A percentile compares a stretch with the other conserved stretches of the same genome.
phyloP scores from a whole-genome alignment of 2,888 invertebrate species.

The Tetrapedia diversipes region DNA sequence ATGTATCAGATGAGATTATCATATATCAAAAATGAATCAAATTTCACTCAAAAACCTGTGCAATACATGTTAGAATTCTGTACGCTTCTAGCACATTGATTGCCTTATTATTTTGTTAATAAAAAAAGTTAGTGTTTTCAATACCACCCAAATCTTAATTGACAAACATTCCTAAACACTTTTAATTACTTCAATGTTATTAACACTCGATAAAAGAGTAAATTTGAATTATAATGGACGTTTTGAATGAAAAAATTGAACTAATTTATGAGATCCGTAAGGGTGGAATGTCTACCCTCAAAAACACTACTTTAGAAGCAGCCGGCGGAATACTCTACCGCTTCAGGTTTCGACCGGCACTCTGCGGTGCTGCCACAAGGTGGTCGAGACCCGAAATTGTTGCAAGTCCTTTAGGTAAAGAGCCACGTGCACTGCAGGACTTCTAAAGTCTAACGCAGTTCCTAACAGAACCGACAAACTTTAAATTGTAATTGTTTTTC shows the following conservation, averaged over 20 bases:
- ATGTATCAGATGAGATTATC: background rate
- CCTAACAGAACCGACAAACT: background rate
- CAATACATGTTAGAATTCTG: background rate
- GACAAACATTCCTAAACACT: background rate
- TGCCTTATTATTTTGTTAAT: background rate
- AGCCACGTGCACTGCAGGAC: slow-evolving; percentile 56
- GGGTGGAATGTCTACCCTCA: slow-evolving; percentile 51
- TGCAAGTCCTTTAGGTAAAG: slow-evolving; percentile 41
- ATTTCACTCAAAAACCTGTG: background rate
- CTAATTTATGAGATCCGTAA: slow-evolving; percentile 17
- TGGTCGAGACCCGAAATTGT: slow-evolving; percentile 73
- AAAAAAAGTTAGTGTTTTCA: background rate
- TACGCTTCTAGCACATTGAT: background rate
- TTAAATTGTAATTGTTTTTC: background rate
- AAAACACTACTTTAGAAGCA: slow-evolving; percentile 53
- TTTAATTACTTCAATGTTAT: background rate
- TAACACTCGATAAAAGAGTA: background rate
- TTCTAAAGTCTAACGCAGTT: slow-evolving; percentile 24
- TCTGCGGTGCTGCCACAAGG: slow-evolving; percentile 71
- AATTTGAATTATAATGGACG: slow-evolving; percentile 1
- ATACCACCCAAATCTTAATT: slow-evolving; percentile 22
- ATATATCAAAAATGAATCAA: slow-evolving; percentile 3
- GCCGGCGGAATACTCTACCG: slow-evolving; percentile 58
- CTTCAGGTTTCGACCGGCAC: slow-evolving; percentile 68
- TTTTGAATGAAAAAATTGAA: slow-evolving; percentile 5